Base-by-base conservation (phyloP, 2,113 vertebrate species). In the Prietella phreatophila region DNA sequence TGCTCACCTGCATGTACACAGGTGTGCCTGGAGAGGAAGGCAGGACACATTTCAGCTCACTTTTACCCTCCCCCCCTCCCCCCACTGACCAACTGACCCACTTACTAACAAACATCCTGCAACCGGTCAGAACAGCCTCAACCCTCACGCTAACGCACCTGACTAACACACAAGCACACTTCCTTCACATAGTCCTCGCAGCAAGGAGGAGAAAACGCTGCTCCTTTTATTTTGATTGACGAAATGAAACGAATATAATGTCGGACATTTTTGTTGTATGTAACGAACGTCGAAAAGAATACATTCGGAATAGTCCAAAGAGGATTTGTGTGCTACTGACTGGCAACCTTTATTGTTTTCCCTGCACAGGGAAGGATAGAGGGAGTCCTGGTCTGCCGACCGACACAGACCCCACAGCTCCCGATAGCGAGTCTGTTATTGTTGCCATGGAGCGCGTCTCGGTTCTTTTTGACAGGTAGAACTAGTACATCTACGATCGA, bases 1-100 rank as follows among this genome's bases (percentile, higher is more conserved):
- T 99, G 98, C 96, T 99, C 85, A 99, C 98, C 90, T 99, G 98
- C 96, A 99, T 99, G 98, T 99, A 99, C 94, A 99, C 97, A 91
- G 98, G 98, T 99, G 94, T 92, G 91, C 58, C 76, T 42, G 19
- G 60, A 87, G 86, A 88, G 83, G 85, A 89, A 90, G 88, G 88
- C 91, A 88, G 86, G 86, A 85, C 80, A 90, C 87, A 88, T 89
- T 88, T 89, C 87, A 91, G 88, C 87, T 89, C 78, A 85, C 56
- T 84, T 86, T 90, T 86, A 75, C 71, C 84, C 76, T 19, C 15
- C 33, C 65, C 25, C 61, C 71, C 47, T 3, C 65, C 25, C 61
- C 71, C 47, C 50, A 25, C 30, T 17, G 27, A 8, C 60, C 50
- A 14, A 88, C 82, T 85, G 36, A 90, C 56, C 82, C 79, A 73